Percentiles rank a stretch among this genome's conserved stretches.
phyloP scores from a whole-genome alignment of 2,797 vertebrate species.

The Diplodus sargus region DNA sequence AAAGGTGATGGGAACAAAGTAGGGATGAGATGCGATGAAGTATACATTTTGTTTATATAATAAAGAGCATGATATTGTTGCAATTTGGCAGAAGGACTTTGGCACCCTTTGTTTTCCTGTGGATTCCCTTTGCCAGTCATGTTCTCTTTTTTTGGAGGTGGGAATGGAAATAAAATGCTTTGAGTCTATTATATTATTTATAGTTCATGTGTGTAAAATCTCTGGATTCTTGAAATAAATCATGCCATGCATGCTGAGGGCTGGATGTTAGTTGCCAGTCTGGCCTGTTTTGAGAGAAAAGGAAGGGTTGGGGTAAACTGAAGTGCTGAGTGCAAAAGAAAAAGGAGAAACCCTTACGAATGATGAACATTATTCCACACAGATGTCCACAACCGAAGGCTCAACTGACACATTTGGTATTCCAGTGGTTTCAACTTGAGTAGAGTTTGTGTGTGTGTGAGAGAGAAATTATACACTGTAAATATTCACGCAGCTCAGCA shows the following conservation, averaged over 20 bases:
- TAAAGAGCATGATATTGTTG: constrained; percentile 62
- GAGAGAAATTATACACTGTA: neutral
- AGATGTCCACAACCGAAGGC: neutral
- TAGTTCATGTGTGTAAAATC: constrained; percentile 59
- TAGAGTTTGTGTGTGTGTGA: neutral
- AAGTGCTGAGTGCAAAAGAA: too few relatives aligned
- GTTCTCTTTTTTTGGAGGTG: constrained; percentile 47
- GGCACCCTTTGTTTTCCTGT: constrained; percentile 57
- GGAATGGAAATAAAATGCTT: constrained; percentile 71
- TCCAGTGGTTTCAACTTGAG: neutral
- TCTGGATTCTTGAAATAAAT: constrained; percentile 62
- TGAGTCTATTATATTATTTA: constrained; percentile 54
- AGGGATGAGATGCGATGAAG: constrained; percentile 5
- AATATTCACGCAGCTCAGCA: neutral
- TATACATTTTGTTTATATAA: constrained; percentile 52
- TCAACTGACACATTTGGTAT: constrained; percentile 5
- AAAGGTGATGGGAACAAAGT: constrained; percentile 40
- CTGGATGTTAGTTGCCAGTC: constrained; percentile 27
- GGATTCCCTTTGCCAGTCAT: constrained; percentile 39
- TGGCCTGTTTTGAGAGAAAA: constrained; percentile 37
- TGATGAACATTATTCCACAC: neutral
- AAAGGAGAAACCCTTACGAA: neutral
- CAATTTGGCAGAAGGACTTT: constrained; percentile 58
- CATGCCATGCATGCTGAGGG: constrained; percentile 48
- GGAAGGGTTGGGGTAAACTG: neutral